A percentile compares a stretch with the other conserved stretches of the same genome.
Evolutionary conservation across 1,140 invertebrate genomes (phyloP).

Genomic region (Polypedilum pembai): DNA sequence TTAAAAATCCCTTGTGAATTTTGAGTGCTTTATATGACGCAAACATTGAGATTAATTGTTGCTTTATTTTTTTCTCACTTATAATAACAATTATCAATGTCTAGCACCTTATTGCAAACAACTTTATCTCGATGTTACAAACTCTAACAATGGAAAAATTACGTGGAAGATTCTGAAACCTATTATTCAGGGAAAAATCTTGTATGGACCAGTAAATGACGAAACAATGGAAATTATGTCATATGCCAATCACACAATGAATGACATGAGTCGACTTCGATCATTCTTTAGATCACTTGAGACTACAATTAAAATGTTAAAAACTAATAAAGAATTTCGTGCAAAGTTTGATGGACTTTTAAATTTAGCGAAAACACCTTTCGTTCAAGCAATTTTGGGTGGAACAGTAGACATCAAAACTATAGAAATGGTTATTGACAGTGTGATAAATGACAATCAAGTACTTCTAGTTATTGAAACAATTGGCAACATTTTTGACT

Average conservation of each 20-base stretch:
- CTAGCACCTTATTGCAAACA: conserved; percentile 55
- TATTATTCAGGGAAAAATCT: conserved; percentile 53
- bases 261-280: conserved; percentile 48
- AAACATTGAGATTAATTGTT: background rate
- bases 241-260: conserved; percentile 52
- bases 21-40: background rate
- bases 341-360: conserved; percentile 37
- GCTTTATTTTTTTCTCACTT: background rate
- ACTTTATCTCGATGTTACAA: conserved; percentile 51
- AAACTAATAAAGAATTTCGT: conserved; percentile 36
- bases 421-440: conserved; percentile 35
- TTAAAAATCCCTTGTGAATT: background rate
- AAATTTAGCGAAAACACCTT: conserved; percentile 39
- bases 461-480: conserved; percentile 38
- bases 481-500: conserved; percentile 49
- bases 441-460: conserved; percentile 37
- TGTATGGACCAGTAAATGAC: conserved; percentile 50
- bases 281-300: conserved; percentile 29
- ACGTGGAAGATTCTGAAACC: conserved; percentile 60
- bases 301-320: conserved; percentile 36
- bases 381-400: conserved; percentile 38
- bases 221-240: conserved; percentile 48
- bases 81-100: conserved; percentile 27
- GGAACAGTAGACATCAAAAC: conserved; percentile 37
- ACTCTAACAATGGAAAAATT: conserved; percentile 54